Percentiles rank a stretch among this genome's conserved stretches.
These are phyloP conservation scores for Homarus americanus DNA, from an alignment of 1,140 invertebrate species.

Conservation along the genomic window DNA sequence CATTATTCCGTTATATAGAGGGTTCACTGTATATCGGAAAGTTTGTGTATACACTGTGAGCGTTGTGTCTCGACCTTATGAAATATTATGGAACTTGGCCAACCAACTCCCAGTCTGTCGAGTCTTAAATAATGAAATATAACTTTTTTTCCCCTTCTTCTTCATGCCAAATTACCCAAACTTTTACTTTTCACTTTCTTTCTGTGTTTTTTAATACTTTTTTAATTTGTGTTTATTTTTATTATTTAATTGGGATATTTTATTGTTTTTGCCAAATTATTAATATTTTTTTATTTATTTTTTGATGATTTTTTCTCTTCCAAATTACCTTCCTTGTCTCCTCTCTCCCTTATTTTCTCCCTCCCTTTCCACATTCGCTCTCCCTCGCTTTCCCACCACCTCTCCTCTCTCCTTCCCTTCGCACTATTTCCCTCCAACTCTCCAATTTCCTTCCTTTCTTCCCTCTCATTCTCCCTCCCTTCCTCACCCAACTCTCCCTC, in stretches of 20 bases:
- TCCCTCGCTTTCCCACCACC: no score
- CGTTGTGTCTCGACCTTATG: neutral
- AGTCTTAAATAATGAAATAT: neutral
- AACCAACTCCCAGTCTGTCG: neutral
- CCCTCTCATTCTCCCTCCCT: no score
- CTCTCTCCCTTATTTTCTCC: no score
- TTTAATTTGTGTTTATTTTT: neutral
- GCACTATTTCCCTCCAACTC: no score
- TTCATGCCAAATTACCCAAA: neutral
- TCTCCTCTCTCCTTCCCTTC: no score
- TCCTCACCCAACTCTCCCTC: no score
- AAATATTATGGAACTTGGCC: neutral
- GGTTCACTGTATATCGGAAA: no score
- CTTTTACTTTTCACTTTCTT: neutral
- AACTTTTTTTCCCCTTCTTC: neutral
- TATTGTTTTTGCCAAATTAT: neutral
- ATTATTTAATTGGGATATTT: neutral
- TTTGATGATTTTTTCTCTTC: no score
- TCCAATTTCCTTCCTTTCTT: no score
- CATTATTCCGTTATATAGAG: no score
- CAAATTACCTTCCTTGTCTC: no score
- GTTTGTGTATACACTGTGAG: neutral
- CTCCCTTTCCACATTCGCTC: no score
- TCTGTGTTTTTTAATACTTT: neutral
- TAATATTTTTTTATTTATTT: neutral